phyloP scores from a whole-genome alignment of 2,888 invertebrate genomes.

The Caenorhabditis plicata region DNA sequence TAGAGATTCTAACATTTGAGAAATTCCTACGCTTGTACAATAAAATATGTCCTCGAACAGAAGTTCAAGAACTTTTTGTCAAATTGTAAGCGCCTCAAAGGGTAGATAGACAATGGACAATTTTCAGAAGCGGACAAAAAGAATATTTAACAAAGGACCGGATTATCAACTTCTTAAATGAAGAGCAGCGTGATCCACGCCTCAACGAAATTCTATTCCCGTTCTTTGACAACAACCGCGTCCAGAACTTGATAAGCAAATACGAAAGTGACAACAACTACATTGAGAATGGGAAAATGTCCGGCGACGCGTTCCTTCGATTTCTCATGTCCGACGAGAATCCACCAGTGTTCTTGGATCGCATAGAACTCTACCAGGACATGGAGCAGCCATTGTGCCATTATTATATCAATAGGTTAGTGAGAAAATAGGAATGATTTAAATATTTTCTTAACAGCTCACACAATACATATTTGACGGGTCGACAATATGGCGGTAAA shows the following conservation, averaged over 20 bases:
- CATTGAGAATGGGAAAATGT: constrained; percentile 63
- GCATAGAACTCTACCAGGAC: constrained; percentile 74
- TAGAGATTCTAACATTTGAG: constrained; percentile 91
- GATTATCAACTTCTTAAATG: constrained; percentile 62
- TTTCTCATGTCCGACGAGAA: constrained; percentile 99
- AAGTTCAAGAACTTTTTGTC: constrained; percentile 93
- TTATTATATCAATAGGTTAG: constrained; percentile 99
- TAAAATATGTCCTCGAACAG: constrained; percentile 96
- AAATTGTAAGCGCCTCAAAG: constrained; percentile 47
- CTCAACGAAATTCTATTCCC: constrained; percentile 98
- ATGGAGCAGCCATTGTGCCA: constrained; percentile 98
- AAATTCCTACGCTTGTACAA: constrained; percentile 97
- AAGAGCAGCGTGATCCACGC: constrained; percentile 92
- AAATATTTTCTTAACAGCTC: too few species aligned
- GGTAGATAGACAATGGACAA: background rate
- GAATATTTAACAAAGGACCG: constrained; percentile 62
- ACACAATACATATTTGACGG: constrained; percentile 90
- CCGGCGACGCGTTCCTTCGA: constrained; percentile 89
- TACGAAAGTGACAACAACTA: constrained; percentile 71
- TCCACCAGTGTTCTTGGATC: constrained; percentile 95
- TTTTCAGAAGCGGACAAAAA: constrained; percentile 62
- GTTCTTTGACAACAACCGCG: constrained; percentile 89
- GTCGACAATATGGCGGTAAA: constrained; percentile 95
- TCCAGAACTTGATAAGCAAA: constrained; percentile 85
- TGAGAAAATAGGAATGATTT: too few species aligned